A percentile compares a stretch with the other conserved stretches of the same genome.
Conservation (phyloP, 2,888 invertebrate species). For the Tryphoninae sp. region DNA sequence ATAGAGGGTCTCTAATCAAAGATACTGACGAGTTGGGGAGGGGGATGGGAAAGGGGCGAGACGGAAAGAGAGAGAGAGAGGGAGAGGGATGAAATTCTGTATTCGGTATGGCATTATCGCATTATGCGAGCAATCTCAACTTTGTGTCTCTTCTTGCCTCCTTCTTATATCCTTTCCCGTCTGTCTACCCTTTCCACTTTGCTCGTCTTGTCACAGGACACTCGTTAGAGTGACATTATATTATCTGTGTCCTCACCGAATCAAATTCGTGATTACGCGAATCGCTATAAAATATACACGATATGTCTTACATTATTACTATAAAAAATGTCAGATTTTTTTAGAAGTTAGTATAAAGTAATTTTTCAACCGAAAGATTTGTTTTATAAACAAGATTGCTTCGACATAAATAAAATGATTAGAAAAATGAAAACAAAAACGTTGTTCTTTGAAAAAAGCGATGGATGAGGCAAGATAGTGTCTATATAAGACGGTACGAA, state of each 20-base stretch:
- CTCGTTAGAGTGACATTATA: conserved; percentile 79
- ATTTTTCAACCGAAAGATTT: background rate
- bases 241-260: conserved; percentile 72
- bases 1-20: conserved; percentile 78
- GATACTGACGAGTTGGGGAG: conserved; percentile 75
- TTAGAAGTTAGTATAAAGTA: background rate
- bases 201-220: conserved; percentile 70
- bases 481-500: background rate
- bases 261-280: conserved; percentile 76
- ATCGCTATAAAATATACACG: conserved; percentile 40
- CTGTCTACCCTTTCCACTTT: conserved; percentile 63
- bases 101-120: conserved; percentile 76
- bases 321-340: background rate
- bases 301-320: background rate
- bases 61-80: conserved; percentile 1
- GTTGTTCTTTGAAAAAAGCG: too few species aligned
- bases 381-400: too few species aligned
- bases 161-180: conserved; percentile 38
- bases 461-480: background rate
- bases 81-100: conserved; percentile 60
- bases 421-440: too few species aligned
- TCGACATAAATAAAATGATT: too few species aligned
- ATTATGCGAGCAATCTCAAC: conserved; percentile 71
- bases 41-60: conserved; percentile 36
- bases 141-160: conserved; percentile 43